Evolutionary conservation across 2,113 vertebrate genomes (phyloP).

Genomic region (Arvicanthis niloticus): DNA sequence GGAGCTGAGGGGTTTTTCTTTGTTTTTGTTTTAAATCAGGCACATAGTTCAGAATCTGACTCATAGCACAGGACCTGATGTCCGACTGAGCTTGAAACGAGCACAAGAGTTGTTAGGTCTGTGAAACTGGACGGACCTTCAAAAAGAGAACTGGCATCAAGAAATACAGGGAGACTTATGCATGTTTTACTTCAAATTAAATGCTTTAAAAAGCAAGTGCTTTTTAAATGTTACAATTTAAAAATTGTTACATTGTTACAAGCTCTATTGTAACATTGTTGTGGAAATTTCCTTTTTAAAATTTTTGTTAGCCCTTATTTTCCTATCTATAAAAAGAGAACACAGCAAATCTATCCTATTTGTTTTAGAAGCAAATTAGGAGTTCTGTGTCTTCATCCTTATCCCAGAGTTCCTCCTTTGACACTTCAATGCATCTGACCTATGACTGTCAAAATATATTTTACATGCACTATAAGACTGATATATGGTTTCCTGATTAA

Average conservation of each 20-base stretch:
- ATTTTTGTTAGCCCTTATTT: not conserved
- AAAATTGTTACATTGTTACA: too few species aligned
- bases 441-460: slow-evolving; percentile 21
- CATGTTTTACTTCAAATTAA: slow-evolving; percentile 52
- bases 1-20: too few species aligned
- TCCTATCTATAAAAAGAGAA: not conserved
- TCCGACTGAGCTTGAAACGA: slow-evolving; percentile 23
- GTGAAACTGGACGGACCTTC: not conserved
- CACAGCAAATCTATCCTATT: not conserved
- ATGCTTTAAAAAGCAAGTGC: not conserved
- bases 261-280: not conserved
- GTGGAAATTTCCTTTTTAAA: not conserved
- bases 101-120: not conserved
- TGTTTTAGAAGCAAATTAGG: not conserved
- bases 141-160: not conserved
- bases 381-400: slow-evolving; percentile 8
- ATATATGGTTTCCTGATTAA: not conserved
- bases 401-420: not conserved
- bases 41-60: slow-evolving; percentile 3
- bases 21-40: not conserved
- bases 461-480: not conserved
- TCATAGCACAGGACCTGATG: not conserved
- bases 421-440: not conserved
- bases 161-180: slow-evolving; percentile 38
- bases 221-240: too few species aligned